Evolutionary conservation across 2,797 vertebrate species (phyloP).

Genomic region (Falco peregrinus): DNA sequence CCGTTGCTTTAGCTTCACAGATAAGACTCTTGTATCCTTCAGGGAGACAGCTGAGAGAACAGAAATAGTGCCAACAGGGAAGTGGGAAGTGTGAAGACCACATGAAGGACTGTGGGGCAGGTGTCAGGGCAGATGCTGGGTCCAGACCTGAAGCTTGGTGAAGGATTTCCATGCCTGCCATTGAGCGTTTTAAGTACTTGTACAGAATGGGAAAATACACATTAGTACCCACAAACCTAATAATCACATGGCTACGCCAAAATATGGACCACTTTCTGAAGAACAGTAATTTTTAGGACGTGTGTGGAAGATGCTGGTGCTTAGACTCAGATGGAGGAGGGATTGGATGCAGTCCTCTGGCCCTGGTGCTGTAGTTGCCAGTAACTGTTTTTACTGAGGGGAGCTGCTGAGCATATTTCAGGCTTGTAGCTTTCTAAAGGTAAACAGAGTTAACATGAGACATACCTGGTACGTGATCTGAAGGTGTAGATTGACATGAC

Average conservation of each 20-base stretch:
- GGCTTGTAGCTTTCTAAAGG: background rate
- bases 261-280: background rate
- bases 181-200: background rate
- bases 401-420: background rate
- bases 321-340: accelerated
- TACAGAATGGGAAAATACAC: background rate
- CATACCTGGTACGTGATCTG: background rate
- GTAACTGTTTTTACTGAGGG: background rate
- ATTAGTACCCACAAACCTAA: background rate
- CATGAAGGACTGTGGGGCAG: accelerated
- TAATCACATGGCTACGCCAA: background rate
- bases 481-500: background rate
- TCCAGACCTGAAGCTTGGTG: background rate
- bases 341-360: background rate
- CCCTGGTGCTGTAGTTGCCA: background rate
- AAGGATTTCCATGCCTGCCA: accelerated
- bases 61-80: background rate
- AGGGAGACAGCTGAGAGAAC: background rate
- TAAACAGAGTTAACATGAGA: background rate
- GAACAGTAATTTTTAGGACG: background rate
- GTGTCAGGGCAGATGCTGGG: background rate
- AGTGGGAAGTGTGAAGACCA: accelerated
- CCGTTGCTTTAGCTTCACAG: background rate
- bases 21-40: background rate
- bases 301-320: background rate